Evolutionary conservation across 2,888 invertebrate genomes (phyloP), one percentile per base, ranked within the genome.

Genomic region (Hyalella azteca): DNA sequence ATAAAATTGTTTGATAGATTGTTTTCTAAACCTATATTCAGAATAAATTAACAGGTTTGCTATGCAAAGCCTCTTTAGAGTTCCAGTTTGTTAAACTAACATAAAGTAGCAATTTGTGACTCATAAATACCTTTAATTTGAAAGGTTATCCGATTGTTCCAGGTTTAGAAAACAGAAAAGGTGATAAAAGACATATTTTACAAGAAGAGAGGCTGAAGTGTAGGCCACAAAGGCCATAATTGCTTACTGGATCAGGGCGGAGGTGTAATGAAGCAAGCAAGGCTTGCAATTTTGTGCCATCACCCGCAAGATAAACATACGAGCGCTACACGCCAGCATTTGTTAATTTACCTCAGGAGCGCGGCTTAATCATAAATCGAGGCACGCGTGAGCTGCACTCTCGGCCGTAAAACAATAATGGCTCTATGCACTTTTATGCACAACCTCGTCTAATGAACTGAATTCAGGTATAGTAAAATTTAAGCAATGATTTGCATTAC

Each of bases 291-390:
- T 66, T 66, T 36, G 39, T 19, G 3, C 66, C 66, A 66, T 66
- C 66, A 66, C n/a, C 66, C 36, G 66, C 66, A 32, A 36, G 66
- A 66, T 66, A 66, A 66, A 66, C 66, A 29, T 39, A 36, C 66
- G 36, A 36, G 4, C 36, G 5, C 36, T 36, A n/a, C 66, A 66
- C 66, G 66, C 29, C 66, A 19, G 36, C 66, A 66, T 66, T 66
- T 66, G 36, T 66, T 66, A 36, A 22, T 66, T 66, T 66, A 66
- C 19, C 66, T 36, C 9, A 66, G 36, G 66, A 36, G 66, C 66
- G 19, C 32, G 19, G 66, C 39, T 32, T 29, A 5, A 19, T 19
- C 32, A 66, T 66, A 66, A 66, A 66, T 66, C 39, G 13, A 36
- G 36, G 36, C 9, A 19, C 11, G 36, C 39, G 45, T n/a, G n/a